phyloP scores from a whole-genome alignment of 2,888 invertebrate genomes.

The Dorcus parallelipipedus region DNA sequence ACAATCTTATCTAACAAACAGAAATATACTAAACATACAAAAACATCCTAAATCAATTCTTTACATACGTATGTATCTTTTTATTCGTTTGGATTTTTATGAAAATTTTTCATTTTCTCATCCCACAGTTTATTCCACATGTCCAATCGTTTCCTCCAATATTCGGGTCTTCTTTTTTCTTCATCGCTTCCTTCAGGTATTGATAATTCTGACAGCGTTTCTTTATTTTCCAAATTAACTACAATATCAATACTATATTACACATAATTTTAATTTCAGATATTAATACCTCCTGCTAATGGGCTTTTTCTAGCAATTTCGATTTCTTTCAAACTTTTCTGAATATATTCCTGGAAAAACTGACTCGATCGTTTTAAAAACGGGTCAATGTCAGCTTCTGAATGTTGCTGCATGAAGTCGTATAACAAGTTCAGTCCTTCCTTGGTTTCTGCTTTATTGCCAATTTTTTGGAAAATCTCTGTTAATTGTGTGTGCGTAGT shows the following conservation, averaged over 20 bases:
- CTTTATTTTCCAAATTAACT: conserved; percentile 6
- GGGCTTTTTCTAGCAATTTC: conserved; percentile 37
- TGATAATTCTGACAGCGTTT: conserved; percentile 3
- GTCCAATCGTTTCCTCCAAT: conserved; percentile 37
- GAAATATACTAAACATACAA: not conserved
- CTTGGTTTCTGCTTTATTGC: conserved; percentile 79
- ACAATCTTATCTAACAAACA: not conserved
- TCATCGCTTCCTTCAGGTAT: conserved; percentile 3
- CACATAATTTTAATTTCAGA: not conserved
- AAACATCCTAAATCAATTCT: not conserved
- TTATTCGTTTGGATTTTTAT: not conserved
- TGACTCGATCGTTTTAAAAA: conserved; percentile 79
- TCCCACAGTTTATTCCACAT: conserved; percentile 39
- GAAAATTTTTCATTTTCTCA: conserved; percentile 8
- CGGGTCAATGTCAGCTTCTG: conserved; percentile 81
- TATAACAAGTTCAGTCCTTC: conserved; percentile 79
- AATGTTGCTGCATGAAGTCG: conserved; percentile 75
- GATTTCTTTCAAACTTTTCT: conserved; percentile 68
- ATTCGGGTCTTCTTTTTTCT: conserved; percentile 31
- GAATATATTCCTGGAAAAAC: conserved; percentile 84
- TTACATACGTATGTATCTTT: not conserved
- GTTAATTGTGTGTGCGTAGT: conserved; percentile 82
- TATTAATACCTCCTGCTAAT: conserved; percentile 4
- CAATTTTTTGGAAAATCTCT: conserved; percentile 87
- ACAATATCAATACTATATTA: not conserved